These are phyloP conservation scores for Thalpophila matura DNA, from an alignment of 2,888 invertebrate species.

Conservation along the genomic window DNA sequence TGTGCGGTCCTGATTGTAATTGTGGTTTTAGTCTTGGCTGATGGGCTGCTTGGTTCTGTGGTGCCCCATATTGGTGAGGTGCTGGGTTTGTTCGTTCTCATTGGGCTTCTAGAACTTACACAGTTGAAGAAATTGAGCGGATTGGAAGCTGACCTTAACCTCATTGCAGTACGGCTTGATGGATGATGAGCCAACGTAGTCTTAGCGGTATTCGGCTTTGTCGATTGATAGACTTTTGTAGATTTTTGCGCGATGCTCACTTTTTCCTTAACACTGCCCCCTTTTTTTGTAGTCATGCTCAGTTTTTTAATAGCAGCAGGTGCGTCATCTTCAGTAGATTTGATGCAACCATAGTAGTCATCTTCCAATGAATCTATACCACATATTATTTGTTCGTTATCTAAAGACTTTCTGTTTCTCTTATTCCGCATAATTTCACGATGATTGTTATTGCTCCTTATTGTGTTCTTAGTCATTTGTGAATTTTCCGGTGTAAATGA, in stretches of 20 bases:
- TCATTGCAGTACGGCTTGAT: too few relatives aligned
- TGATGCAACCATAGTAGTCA: slow-evolving; percentile 61
- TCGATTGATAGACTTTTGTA: too few relatives aligned
- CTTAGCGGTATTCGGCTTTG: too few relatives aligned
- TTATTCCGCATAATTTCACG: neutral
- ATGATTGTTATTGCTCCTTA: neutral
- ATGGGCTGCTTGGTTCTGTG: neutral
- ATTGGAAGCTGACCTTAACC: too few relatives aligned
- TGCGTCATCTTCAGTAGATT: too few relatives aligned
- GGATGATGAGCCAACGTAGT: too few relatives aligned
- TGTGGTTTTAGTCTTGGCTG: too few relatives aligned
- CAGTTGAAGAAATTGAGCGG: neutral
- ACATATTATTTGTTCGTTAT: slow-evolving; percentile 26
- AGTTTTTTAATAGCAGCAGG: too few relatives aligned
- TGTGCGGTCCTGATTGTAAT: too few relatives aligned
- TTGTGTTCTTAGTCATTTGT: neutral
- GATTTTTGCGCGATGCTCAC: too few relatives aligned
- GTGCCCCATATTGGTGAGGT: neutral
- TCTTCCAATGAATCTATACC: slow-evolving; percentile 66
- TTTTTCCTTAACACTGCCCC: neutral
- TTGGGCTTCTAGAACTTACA: neutral
- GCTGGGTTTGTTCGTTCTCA: neutral
- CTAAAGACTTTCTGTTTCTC: slow-evolving; percentile 19
- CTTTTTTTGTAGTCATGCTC: neutral
- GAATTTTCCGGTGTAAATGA: neutral